Conservation (phyloP, 1,140 invertebrate species). For the Atta cephalotes region DNA sequence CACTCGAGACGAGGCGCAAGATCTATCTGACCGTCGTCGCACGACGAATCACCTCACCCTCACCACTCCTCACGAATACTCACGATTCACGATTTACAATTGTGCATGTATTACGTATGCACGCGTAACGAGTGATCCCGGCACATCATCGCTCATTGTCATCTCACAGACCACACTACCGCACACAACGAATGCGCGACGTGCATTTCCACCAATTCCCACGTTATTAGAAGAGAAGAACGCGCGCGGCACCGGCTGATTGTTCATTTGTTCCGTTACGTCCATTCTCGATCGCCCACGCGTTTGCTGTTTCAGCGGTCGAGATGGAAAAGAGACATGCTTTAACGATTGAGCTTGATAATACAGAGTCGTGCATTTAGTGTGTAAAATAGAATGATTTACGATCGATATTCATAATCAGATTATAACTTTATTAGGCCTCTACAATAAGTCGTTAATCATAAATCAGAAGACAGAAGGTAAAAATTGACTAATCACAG, state of each 20-base stretch:
- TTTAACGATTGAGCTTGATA: background rate
- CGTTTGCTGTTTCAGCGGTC: slow-evolving; percentile 17
- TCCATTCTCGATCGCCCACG: background rate
- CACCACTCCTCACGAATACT: no score
- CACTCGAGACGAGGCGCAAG: background rate
- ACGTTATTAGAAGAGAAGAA: background rate
- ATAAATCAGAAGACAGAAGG: no score
- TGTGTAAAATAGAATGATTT: no score
- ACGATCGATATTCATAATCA: no score
- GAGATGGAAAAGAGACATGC: background rate
- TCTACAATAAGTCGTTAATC: no score
- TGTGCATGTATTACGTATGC: slow-evolving; percentile 18
- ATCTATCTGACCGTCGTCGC: background rate
- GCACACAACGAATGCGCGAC: background rate
- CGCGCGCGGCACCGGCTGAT: slow-evolving; percentile 20
- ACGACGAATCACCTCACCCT: background rate
- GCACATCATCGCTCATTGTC: background rate
- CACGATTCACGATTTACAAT: background rate
- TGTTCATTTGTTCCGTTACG: no score
- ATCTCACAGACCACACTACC: background rate
- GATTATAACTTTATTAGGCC: no score
- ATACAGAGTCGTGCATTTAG: background rate
- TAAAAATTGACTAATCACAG: no score
- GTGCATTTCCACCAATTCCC: background rate
- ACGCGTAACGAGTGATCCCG: slow-evolving; percentile 17